A percentile compares a stretch with the other conserved stretches of the same genome.
These are phyloP conservation scores for Pseudococcus jackbeardsleyi DNA, from an alignment of 2,888 invertebrate species.

Conservation along the genomic window DNA sequence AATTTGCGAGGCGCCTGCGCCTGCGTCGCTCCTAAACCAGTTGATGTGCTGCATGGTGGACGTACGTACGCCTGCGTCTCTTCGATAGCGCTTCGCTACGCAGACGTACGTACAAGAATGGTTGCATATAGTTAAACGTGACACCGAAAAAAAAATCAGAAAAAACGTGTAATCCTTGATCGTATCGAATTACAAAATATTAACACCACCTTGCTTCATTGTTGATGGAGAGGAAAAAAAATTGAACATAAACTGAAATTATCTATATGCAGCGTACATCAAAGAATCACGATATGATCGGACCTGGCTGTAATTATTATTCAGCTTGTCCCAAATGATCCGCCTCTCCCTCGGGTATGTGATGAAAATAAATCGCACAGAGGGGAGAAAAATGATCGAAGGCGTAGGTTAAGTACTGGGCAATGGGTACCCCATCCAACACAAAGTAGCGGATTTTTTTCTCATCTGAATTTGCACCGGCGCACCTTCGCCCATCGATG, in stretches of 20 bases:
- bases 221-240: slow-evolving; percentile 28
- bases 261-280: slow-evolving; percentile 3
- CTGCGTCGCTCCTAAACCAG: slow-evolving; percentile 11
- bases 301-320: slow-evolving; percentile 20
- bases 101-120: neutral
- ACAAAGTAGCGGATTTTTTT: slow-evolving; percentile 27
- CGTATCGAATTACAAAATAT: slow-evolving; percentile 55
- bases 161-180: slow-evolving; percentile 56
- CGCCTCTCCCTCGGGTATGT: slow-evolving; percentile 44
- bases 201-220: slow-evolving; percentile 47
- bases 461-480: neutral
- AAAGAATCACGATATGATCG: slow-evolving; percentile 34
- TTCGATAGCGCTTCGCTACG: neutral
- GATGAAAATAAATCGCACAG: slow-evolving; percentile 29
- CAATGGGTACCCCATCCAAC: too few species aligned
- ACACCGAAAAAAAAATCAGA: slow-evolving; percentile 29
- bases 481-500: neutral
- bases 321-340: slow-evolving; percentile 45
- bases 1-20: slow-evolving; percentile 16
- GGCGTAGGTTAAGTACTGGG: neutral
- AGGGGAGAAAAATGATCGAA: neutral
- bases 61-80: neutral
- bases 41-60: slow-evolving; percentile 9
- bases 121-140: slow-evolving; percentile 7
- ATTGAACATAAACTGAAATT: slow-evolving; percentile 1